Evolutionary conservation across 2,888 invertebrate genomes (phyloP).

Genomic region (Palloptera scutellata): DNA sequence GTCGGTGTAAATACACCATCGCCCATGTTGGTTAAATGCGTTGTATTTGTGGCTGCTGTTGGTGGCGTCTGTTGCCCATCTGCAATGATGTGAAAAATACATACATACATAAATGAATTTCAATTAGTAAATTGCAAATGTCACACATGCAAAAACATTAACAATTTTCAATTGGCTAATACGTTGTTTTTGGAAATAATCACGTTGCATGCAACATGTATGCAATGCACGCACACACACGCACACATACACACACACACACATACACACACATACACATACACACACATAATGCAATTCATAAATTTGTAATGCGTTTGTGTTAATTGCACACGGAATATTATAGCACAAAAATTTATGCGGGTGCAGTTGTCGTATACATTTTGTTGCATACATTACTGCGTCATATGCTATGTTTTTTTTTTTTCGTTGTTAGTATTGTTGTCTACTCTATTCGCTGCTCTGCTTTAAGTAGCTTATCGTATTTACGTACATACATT

Average conservation of each 20-base stretch:
- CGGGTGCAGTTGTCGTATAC: too few species aligned
- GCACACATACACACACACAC: background rate
- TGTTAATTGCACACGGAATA: too few species aligned
- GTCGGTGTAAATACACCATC: slow-evolving; percentile 44
- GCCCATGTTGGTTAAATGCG: slow-evolving; percentile 31
- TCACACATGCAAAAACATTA: slow-evolving; percentile 16
- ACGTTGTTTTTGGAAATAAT: too few species aligned
- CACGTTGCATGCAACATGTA: background rate
- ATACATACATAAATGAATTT: too few species aligned
- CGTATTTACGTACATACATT: background rate
- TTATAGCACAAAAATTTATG: too few species aligned
- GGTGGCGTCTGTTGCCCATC: background rate
- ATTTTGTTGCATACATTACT: too few species aligned
- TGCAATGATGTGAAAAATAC: too few species aligned
- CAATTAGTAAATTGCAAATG: slow-evolving; percentile 10
- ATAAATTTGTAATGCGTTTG: background rate
- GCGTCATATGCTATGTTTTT: too few species aligned
- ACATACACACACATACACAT: background rate
- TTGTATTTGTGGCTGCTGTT: slow-evolving; percentile 17
- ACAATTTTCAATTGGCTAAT: slow-evolving; percentile 6
- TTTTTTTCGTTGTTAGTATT: too few species aligned
- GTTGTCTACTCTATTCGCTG: too few species aligned
- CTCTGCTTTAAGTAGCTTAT: slow-evolving; percentile 26
- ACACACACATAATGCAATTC: background rate
- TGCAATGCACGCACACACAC: background rate